Evolutionary conservation across 2,113 vertebrate genomes (phyloP), one percentile per base, ranked within the genome.

Genomic region (Otis tarda): DNA sequence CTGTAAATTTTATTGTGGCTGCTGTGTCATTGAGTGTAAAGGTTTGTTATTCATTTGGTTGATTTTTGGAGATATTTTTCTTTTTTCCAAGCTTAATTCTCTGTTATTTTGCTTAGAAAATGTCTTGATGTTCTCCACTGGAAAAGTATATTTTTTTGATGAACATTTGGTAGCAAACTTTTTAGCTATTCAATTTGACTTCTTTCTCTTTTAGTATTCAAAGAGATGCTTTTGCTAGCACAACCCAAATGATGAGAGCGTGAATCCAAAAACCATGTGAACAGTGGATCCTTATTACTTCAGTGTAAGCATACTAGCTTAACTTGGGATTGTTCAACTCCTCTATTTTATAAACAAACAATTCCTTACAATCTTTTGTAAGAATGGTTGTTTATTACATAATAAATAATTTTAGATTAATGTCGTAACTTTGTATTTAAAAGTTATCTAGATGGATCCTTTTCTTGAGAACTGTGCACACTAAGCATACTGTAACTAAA

Each of bases 161-260:
- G n/a, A 71, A 35, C 1, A 4, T 50, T 83, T 61, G 50, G 10
- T 79, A 70, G 69, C 19, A 30, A 50, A 50, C 6, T 3, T 71
- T 27, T 53, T n/a, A 71, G 41, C 31, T 86, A 1, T 84, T 77
- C 9, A 9, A 2, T 73, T 77, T 69, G 14, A 30, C 22, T 65
- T 83, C 39, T 69, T 80, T 87, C 22, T 45, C 3, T 52, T 12
- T 47, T 50, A 52, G 8, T 69, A 7, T 33, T 56, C 5, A 33
- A 12, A 43, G 45, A 53, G 25, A 14, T 25, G 45, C 23, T 75
- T 76, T 76, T 88, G 30, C 10, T 73, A 43, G 39, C 27, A 41
- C 2, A 3, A 16, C 14, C 35, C 8, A 11, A 27, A 30, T 10
- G 22, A 33, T 49, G 28, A 0, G 1, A 87, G 7, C 3, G 0